Evolutionary conservation across 2,888 invertebrate species (phyloP), one percentile per base, ranked within the genome.

Genomic region (Tenthredo distinguenda): DNA sequence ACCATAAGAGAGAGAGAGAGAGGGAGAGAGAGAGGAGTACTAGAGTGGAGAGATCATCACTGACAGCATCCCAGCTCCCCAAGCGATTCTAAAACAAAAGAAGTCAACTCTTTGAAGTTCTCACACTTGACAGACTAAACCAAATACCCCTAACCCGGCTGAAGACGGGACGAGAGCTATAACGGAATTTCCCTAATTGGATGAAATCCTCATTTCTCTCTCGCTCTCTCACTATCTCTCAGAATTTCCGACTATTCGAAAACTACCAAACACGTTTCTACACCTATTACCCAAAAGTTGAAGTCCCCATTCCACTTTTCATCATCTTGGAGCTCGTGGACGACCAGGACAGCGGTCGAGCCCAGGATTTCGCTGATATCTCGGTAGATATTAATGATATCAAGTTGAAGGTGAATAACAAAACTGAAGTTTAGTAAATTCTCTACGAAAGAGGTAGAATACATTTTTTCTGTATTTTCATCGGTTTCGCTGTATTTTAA

Each of bases 121-220:
- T 83, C 47, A 37, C 71, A 83, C 83, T 71, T 71, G 43, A 71
- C 21, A 65, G 83, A 71, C 18, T n/a, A 43, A 83, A 47, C 83
- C 65, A 71, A 83, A 83, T 83, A 83, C 55, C 55, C 37, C 58
- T 50, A 10, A 15, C 34, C 31, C 26, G 26, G 26, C 26, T 5
- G 34, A 31, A 26, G 31, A 6, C 40, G 47, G 6, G 43, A 82
- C 15, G 43, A 34, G 31, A 34, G 68, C 81, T 68, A 31, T 81
- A 43, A 47, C 65, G 26, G 7, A 83, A 71, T 83, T 71, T 83
- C 34, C 47, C 26, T 83, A 83, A 83, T 83, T 83, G 83, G 81
- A 83, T 83, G 65, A 83, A 71, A 71, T 71, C 7, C 83, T 43
- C 43, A 10, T 50, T 31, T 31, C 40, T 37, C 9, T 21, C 31